Conservation (phyloP, 2,888 invertebrate genomes). For the Allolobophora icterica region DNA sequence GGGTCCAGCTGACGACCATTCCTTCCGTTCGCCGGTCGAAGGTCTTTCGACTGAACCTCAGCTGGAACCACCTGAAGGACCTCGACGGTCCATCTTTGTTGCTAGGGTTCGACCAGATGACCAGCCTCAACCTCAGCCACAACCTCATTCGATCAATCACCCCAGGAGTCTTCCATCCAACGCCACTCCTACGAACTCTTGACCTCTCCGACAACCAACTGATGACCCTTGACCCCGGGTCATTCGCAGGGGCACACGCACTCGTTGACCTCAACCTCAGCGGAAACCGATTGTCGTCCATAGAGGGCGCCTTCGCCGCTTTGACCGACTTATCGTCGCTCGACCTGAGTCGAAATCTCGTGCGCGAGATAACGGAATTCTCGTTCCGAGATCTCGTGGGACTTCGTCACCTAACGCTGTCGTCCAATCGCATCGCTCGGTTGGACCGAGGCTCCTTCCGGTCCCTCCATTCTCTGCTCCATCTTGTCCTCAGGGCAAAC, state of each 20-base stretch:
- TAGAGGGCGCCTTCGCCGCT: slow-evolving; percentile 40
- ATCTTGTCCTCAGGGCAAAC: slow-evolving; percentile 46
- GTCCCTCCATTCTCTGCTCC: slow-evolving; percentile 56
- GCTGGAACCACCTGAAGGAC: slow-evolving; percentile 36
- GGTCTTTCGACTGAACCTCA: slow-evolving; percentile 39
- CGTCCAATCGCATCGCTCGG: slow-evolving; percentile 39
- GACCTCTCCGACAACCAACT: slow-evolving; percentile 40
- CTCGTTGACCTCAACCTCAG: slow-evolving; percentile 35
- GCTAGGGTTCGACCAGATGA: slow-evolving; percentile 31
- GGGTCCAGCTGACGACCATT: neutral
- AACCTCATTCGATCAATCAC: slow-evolving; percentile 40
- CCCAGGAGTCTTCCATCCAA: slow-evolving; percentile 25
- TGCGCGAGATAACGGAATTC: slow-evolving; percentile 41
- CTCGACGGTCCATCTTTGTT: slow-evolving; percentile 33
- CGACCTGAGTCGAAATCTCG: slow-evolving; percentile 42
- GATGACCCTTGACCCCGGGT: slow-evolving; percentile 20
- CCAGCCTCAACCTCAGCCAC: slow-evolving; percentile 43
- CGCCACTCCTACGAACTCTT: slow-evolving; percentile 29
- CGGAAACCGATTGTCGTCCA: slow-evolving; percentile 32
- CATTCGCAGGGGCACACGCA: slow-evolving; percentile 1
- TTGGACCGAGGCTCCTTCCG: slow-evolving; percentile 63
- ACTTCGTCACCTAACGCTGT: slow-evolving; percentile 42
- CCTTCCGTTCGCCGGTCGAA: neutral
- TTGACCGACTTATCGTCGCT: slow-evolving; percentile 35
- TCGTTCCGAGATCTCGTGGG: slow-evolving; percentile 44